These are phyloP conservation scores for Caracal caracal DNA, from an alignment of 2,113 vertebrate genomes.

Conservation along the genomic window DNA sequence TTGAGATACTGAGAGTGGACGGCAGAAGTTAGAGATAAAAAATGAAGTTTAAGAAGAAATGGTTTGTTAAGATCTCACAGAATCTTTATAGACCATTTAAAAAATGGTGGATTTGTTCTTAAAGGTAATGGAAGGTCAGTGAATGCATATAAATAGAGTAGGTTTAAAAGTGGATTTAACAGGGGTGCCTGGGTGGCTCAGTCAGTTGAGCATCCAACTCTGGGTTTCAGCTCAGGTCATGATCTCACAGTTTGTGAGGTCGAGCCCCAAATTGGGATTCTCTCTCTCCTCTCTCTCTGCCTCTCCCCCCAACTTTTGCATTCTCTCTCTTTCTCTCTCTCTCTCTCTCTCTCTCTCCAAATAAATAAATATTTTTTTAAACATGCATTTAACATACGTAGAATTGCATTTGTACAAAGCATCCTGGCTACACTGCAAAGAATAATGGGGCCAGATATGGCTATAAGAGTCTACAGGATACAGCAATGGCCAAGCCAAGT, in stretches of 20 bases:
- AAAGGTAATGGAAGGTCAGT: neutral
- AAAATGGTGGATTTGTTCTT: neutral
- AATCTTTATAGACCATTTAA: neutral
- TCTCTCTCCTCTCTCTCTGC: too few species aligned
- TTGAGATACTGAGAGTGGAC: neutral
- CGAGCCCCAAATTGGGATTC: too few species aligned
- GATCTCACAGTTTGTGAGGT: too few species aligned
- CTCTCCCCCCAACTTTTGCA: too few species aligned
- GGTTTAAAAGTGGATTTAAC: neutral
- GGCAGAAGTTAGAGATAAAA: neutral
- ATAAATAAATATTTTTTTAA: neutral
- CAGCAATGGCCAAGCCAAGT: neutral
- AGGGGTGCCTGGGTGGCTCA: too few species aligned
- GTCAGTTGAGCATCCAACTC: too few species aligned
- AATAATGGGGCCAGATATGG: neutral
- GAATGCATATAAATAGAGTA: neutral
- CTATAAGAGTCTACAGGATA: neutral
- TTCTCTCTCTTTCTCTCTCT: too few species aligned
- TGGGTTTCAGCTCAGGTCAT: too few species aligned
- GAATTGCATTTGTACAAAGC: neutral
- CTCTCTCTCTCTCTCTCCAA: too few species aligned
- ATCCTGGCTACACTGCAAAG: neutral
- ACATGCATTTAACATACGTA: neutral
- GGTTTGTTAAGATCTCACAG: neutral
- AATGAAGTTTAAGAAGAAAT: neutral